phyloP scores from a whole-genome alignment of 2,888 invertebrate species.

The Deilephila elpenor region DNA sequence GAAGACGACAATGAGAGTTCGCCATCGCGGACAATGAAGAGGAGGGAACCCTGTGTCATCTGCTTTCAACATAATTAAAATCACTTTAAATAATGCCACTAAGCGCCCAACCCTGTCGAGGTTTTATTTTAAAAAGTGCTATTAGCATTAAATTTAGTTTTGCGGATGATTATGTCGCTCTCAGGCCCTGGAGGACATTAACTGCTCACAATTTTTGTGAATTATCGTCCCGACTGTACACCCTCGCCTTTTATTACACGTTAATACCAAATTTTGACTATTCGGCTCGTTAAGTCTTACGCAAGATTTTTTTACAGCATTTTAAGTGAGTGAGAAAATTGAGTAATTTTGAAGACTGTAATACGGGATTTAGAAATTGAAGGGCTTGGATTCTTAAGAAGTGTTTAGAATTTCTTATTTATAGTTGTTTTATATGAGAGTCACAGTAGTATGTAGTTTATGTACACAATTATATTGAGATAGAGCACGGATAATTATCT shows the following conservation, averaged over 20 bases:
- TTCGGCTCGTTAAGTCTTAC: slow-evolving; percentile 58
- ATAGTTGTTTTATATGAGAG: background rate
- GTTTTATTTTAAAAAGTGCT: slow-evolving; percentile 83
- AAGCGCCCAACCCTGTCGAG: slow-evolving; percentile 75
- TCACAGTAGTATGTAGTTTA: background rate
- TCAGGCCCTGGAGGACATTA: slow-evolving; percentile 76
- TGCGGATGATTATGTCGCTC: slow-evolving; percentile 81
- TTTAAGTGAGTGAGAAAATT: slow-evolving; percentile 18
- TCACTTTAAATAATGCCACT: slow-evolving; percentile 83
- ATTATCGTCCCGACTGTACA: slow-evolving; percentile 75
- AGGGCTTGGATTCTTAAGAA: background rate
- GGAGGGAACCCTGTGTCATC: slow-evolving; percentile 81
- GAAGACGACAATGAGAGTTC: slow-evolving; percentile 52
- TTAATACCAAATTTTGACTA: slow-evolving; percentile 73
- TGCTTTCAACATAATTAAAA: slow-evolving; percentile 85
- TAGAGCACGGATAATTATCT: no score
- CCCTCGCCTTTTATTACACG: slow-evolving; percentile 77
- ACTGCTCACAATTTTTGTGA: slow-evolving; percentile 82
- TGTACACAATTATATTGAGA: background rate
- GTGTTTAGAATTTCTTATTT: background rate
- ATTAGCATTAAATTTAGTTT: slow-evolving; percentile 85
- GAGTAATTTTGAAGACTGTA: background rate
- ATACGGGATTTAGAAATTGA: background rate
- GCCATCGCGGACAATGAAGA: slow-evolving; percentile 74
- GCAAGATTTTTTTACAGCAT: slow-evolving; percentile 46